Evolutionary conservation across 2,113 vertebrate genomes (phyloP), one percentile per base, ranked within the genome.

Genomic region (Athene noctua): DNA sequence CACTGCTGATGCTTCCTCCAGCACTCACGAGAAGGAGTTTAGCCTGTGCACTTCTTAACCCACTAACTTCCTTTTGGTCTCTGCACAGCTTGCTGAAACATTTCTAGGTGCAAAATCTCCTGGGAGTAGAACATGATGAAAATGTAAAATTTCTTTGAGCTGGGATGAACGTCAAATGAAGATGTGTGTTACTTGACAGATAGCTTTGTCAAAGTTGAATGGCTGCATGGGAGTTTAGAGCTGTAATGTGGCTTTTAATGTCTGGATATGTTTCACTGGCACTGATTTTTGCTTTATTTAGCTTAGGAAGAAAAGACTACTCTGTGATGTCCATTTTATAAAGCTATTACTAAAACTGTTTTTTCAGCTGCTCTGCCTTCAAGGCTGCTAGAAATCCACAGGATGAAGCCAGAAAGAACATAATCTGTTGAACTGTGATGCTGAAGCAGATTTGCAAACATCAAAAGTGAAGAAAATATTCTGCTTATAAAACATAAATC

Each of bases 401-500:
- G 44, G 61, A 71, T 57, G 47, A 92, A 91, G 26, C n/a, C 78
- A 78, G 72, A 91, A 96, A 77, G 57, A 94, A 82, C 58, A 59
- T 90, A 57, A 92, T 91, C 86, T 88, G 57, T 94, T 96, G 91
- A 75, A 80, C 83, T 89, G 47, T 62, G 79, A 21, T 86, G 42
- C 49, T 94, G 70, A 90, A 81, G 80, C 34, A 93, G 57, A 92
- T 92, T 92, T 92, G 21, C 23, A 84, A 94, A 92, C 58, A 85
- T 66, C 54, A 77, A 10, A 95, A 91, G 70, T 38, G 78, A 91
- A 66, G 84, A 92, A 91, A 81, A 91, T 94, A 91, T 84, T 94
- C 88, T 90, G 54, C 66, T 80, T 92, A 88, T 65, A 77, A 95
- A 95, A 81, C 90, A 90, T 83, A 96, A 93, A 95, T 96, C 80